Evolutionary conservation across 2,888 invertebrate species (phyloP).

Genomic region (Nebria brevicollis): DNA sequence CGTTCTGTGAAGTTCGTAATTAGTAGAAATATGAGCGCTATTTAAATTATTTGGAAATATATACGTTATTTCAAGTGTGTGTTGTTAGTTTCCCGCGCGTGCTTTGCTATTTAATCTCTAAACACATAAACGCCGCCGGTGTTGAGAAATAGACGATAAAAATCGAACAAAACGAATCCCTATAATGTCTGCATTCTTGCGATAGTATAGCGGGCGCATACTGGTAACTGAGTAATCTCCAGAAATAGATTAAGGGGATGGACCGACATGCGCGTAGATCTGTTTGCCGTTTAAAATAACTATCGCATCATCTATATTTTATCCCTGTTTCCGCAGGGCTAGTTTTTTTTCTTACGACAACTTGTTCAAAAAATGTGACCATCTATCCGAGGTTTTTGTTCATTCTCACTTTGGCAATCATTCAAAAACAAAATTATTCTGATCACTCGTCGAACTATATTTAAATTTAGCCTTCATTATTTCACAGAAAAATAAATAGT

Average conservation of each 20-base stretch:
- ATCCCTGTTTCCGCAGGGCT: neutral
- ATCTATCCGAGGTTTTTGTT: neutral
- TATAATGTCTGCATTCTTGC: constrained; percentile 33
- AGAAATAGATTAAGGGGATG: constrained; percentile 38
- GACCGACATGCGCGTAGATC: constrained; percentile 5
- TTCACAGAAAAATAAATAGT: neutral
- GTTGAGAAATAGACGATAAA: constrained; percentile 30
- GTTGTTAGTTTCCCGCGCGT: neutral
- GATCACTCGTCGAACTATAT: neutral
- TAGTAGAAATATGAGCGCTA: too few relatives aligned
- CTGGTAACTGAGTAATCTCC: constrained; percentile 19
- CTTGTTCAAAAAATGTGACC: neutral
- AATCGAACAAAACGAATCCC: constrained; percentile 27
- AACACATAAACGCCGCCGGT: constrained; percentile 4
- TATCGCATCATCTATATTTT: neutral
- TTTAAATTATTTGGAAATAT: neutral
- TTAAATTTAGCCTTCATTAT: neutral
- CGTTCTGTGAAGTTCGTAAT: neutral
- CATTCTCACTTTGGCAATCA: neutral
- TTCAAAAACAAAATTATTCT: neutral
- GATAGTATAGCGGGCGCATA: constrained; percentile 26
- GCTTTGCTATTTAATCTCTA: neutral
- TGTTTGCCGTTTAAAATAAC: neutral
- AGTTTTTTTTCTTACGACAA: neutral
- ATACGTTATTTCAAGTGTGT: neutral